Evolutionary conservation across 2,113 vertebrate genomes (phyloP).

Genomic region (Megatriorchis doriae): DNA sequence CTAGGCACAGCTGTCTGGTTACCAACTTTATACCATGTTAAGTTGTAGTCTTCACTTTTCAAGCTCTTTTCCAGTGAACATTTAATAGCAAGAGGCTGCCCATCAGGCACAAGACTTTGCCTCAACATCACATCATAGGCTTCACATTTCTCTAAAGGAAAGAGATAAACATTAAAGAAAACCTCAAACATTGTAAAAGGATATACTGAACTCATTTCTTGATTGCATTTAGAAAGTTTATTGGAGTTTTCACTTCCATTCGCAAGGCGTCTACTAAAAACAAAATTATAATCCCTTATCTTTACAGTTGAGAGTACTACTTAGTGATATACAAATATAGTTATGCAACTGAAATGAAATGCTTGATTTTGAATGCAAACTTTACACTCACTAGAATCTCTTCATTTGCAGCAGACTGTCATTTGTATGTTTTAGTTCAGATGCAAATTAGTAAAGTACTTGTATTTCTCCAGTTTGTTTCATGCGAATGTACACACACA

Average conservation of each 20-base stretch:
- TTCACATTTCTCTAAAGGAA: slow-evolving; percentile 34
- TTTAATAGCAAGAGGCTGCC: slow-evolving; percentile 53
- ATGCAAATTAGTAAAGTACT: not conserved
- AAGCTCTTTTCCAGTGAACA: slow-evolving; percentile 11
- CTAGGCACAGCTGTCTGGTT: slow-evolving; percentile 52
- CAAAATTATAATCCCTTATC: not conserved
- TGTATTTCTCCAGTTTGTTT: not conserved
- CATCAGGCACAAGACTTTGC: slow-evolving; percentile 27
- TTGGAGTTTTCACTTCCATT: not conserved
- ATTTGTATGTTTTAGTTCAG: not conserved
- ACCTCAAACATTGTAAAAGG: not conserved
- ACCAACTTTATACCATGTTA: slow-evolving; percentile 79
- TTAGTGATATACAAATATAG: not conserved
- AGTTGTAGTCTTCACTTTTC: slow-evolving; percentile 39
- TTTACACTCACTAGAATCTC: not conserved
- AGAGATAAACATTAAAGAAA: slow-evolving; percentile 10
- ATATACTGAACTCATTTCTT: not conserved
- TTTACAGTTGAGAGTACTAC: not conserved
- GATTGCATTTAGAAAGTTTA: not conserved
- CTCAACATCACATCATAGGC: slow-evolving; percentile 23
- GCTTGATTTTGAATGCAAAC: not conserved
- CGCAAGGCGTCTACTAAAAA: not conserved
- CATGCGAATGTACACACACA: not conserved
- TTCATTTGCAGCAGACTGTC: not conserved
- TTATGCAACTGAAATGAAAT: not conserved